Conservation (phyloP, 2,888 invertebrate species). For the Phorcus lineatus region DNA sequence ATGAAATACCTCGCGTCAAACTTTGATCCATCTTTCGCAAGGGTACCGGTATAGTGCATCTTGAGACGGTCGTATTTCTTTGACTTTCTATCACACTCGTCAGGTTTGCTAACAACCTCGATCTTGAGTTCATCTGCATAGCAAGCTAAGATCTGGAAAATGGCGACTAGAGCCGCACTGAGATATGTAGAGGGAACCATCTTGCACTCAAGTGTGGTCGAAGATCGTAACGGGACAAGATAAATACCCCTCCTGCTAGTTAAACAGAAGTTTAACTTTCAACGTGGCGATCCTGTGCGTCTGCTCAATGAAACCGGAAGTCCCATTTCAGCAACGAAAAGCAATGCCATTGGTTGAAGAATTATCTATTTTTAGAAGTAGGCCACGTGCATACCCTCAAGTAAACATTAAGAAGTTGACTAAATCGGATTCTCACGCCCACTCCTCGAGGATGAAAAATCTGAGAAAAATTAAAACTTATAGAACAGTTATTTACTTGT, state of each 20-base stretch:
- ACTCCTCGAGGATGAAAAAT: too few relatives aligned
- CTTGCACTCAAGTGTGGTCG: background rate
- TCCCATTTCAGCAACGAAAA: background rate
- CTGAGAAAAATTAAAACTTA: too few relatives aligned
- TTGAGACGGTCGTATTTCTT: slow-evolving; percentile 92
- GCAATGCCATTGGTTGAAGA: background rate
- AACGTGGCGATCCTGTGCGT: background rate
- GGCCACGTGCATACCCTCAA: background rate
- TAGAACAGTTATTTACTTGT: too few relatives aligned
- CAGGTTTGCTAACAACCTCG: slow-evolving; percentile 87
- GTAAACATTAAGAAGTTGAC: background rate
- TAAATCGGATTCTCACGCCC: too few relatives aligned
- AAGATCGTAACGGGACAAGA: background rate
- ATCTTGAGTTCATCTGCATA: slow-evolving; percentile 81
- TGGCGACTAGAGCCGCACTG: background rate
- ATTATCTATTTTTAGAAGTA: background rate
- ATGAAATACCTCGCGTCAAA: slow-evolving; percentile 82
- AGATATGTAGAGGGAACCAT: background rate
- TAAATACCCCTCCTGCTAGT: background rate
- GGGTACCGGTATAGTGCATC: slow-evolving; percentile 95
- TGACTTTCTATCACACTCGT: slow-evolving; percentile 87
- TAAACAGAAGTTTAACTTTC: too few relatives aligned
- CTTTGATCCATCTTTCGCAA: slow-evolving; percentile 89
- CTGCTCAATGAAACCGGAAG: slow-evolving; percentile 17
- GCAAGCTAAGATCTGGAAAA: slow-evolving; percentile 22